Evolutionary conservation across 53 echinoderm and acorn worm species (phyloP).

Genomic region (Astropecten irregularis): DNA sequence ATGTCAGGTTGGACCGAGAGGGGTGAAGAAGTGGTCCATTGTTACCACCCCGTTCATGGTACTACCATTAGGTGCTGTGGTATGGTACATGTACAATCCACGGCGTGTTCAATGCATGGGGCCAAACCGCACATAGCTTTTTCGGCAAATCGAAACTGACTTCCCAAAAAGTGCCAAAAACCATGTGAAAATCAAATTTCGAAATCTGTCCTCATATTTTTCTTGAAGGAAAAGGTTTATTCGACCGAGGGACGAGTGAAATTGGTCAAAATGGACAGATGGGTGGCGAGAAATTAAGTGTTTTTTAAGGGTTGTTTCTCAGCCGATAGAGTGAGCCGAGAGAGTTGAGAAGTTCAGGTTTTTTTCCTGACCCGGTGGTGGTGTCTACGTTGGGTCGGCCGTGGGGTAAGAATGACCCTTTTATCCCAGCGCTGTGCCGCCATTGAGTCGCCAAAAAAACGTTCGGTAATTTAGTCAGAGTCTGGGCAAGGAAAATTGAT

Average conservation of each 20-base stretch:
- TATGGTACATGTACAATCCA: not conserved
- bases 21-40: not conserved
- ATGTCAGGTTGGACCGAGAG: not conserved
- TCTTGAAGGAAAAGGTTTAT: not conserved
- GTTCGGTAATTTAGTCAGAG: not conserved
- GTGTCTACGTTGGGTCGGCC: slow-evolving; percentile 3
- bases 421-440: slow-evolving; percentile 28
- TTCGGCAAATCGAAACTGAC: not conserved
- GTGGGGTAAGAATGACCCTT: slow-evolving; percentile 16
- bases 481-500: too few relatives aligned
- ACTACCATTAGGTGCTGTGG: not conserved
- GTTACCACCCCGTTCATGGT: not conserved
- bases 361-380: slow-evolving; percentile 12
- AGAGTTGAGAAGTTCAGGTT: slow-evolving; percentile 43
- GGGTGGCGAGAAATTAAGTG: not conserved
- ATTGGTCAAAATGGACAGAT: too few relatives aligned
- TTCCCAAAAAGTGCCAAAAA: too few relatives aligned
- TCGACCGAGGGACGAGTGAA: not conserved
- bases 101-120: not conserved
- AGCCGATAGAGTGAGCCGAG: too few relatives aligned
- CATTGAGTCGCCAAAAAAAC: slow-evolving; percentile 17
- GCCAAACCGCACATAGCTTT: not conserved
- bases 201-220: not conserved
- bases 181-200: not conserved
- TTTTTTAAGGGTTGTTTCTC: not conserved